A percentile compares a stretch with the other conserved stretches of the same genome.
Conservation (phyloP, 2,888 invertebrate species). For the Mactromeris polynyma region DNA sequence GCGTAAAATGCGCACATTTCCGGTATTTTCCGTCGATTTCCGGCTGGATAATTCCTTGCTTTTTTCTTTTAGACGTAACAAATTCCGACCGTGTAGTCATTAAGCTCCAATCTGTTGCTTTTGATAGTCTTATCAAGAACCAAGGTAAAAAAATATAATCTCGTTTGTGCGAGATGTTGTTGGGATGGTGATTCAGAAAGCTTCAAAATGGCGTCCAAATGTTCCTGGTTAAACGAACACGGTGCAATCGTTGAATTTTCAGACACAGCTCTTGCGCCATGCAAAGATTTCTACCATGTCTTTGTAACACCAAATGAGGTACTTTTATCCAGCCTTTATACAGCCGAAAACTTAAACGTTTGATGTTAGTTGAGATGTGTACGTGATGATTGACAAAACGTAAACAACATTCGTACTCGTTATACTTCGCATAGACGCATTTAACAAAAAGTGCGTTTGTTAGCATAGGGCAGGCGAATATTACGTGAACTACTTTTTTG, state of each 20-base stretch:
- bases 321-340: background rate
- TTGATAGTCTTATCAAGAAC: background rate
- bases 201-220: slow-evolving; percentile 73
- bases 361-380: background rate
- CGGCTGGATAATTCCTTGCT: background rate
- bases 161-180: slow-evolving; percentile 49
- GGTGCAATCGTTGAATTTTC: slow-evolving; percentile 76
- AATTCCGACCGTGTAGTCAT: background rate
- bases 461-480: too few relatives aligned
- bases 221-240: slow-evolving; percentile 74
- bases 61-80: background rate
- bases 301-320: slow-evolving; percentile 80
- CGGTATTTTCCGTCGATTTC: background rate
- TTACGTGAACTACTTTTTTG: too few relatives aligned
- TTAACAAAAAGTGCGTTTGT: too few relatives aligned
- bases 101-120: background rate
- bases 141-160: background rate
- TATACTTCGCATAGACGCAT: too few relatives aligned
- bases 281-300: slow-evolving; percentile 85
- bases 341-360: background rate
- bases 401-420: background rate
- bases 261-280: slow-evolving; percentile 78
- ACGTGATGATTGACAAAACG: background rate
- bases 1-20: too few relatives aligned
- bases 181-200: slow-evolving; percentile 69